Conservation (phyloP, 2,888 invertebrate genomes). For the Malthinus seriepunctatus region DNA sequence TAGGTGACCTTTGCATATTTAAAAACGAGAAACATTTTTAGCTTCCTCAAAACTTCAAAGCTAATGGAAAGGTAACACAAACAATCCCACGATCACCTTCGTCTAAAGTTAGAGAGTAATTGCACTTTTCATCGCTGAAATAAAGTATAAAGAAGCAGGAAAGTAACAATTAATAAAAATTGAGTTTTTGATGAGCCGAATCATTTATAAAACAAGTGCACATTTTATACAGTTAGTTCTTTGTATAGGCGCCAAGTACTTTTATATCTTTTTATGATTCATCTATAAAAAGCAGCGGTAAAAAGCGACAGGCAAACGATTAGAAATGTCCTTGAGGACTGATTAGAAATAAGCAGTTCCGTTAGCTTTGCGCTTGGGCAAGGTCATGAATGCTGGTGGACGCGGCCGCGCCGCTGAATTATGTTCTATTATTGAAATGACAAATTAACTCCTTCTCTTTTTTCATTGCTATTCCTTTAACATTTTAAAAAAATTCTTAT, state of each 20-base stretch:
- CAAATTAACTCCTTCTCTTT: no score
- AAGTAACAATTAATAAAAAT: slow-evolving; percentile 6
- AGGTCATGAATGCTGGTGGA: slow-evolving; percentile 34
- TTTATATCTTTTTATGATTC: slow-evolving; percentile 14
- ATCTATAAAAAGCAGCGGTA: slow-evolving; percentile 10
- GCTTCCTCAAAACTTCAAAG: no score
- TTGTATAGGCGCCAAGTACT: slow-evolving; percentile 20
- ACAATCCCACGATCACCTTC: no score
- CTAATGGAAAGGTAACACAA: no score
- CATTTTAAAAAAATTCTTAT: no score
- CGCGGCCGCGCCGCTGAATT: slow-evolving; percentile 11
- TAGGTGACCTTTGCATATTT: no score
- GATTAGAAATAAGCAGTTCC: slow-evolving; percentile 38
- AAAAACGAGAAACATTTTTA: no score
- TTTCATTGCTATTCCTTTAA: no score
- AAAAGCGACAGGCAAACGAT: slow-evolving; percentile 31
- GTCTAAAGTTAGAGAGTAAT: no score
- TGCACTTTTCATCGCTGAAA: no score
- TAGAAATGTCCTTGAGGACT: slow-evolving; percentile 35
- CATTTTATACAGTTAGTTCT: slow-evolving; percentile 16
- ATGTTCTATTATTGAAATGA: slow-evolving; percentile 6
- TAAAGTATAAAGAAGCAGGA: no score
- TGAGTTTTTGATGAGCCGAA: slow-evolving; percentile 6
- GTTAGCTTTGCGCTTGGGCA: slow-evolving; percentile 38
- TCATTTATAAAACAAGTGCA: no score